Percentiles rank a stretch among this genome's conserved stretches.
Evolutionary conservation across 2,113 vertebrate genomes (phyloP).

Genomic region (Castor canadensis): DNA sequence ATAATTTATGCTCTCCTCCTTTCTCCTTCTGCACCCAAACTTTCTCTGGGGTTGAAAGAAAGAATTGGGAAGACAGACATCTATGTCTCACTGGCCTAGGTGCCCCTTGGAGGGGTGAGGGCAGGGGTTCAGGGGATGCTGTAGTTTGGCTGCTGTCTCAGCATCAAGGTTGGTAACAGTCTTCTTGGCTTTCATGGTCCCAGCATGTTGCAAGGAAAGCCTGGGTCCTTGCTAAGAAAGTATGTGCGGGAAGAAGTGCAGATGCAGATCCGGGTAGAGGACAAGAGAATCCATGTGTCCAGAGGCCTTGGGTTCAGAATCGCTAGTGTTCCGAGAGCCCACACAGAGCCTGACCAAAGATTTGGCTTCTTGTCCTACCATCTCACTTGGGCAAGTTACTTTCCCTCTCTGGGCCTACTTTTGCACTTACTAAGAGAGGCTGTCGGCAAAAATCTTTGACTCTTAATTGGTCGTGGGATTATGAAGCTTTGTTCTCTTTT

Average conservation of each 20-base stretch:
- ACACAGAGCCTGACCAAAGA: not conserved
- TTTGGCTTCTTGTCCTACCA: not conserved
- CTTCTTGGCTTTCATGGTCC: not conserved
- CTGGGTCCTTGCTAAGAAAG: not conserved
- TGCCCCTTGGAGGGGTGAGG: not conserved
- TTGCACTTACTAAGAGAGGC: not conserved
- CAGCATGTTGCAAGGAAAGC: not conserved
- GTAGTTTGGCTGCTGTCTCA: not conserved
- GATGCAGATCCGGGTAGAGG: not conserved
- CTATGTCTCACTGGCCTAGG: not conserved
- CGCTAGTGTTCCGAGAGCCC: not conserved
- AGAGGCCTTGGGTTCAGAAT: not conserved
- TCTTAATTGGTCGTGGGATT: not conserved
- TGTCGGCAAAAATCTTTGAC: not conserved
- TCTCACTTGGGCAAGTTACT: slow-evolving; percentile 10
- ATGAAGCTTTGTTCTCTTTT: not conserved
- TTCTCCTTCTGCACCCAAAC: not conserved
- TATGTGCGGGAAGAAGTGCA: no score
- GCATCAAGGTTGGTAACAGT: not conserved
- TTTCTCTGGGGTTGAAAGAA: not conserved
- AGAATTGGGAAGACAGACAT: not conserved
- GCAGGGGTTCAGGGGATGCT: not conserved
- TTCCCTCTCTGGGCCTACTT: slow-evolving; percentile 19
- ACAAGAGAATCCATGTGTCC: not conserved
- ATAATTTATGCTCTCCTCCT: not conserved